Evolutionary conservation across 2,797 vertebrate genomes (phyloP).

Genomic region (Eurystomus glaucurus): DNA sequence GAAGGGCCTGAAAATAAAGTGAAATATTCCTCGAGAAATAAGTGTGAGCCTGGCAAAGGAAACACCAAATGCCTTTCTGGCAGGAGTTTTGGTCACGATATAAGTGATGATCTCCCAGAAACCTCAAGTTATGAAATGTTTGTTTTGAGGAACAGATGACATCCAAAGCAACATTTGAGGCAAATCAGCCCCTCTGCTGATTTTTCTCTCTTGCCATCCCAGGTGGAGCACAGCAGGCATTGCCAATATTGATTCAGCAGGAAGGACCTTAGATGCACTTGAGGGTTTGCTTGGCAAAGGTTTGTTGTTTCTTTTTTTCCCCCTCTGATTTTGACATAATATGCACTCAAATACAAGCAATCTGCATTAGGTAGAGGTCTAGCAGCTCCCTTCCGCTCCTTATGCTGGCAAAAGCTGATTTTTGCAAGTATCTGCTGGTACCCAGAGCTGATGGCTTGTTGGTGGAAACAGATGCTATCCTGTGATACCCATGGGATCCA

Average conservation of each 20-base stretch:
- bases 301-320: background rate
- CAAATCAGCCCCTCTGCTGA: background rate
- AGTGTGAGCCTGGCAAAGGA: background rate
- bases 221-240: background rate
- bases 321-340: background rate
- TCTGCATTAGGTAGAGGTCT: background rate
- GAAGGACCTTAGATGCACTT: background rate
- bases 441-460: background rate
- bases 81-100: background rate
- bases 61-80: background rate
- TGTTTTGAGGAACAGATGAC: background rate
- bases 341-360: background rate
- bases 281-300: background rate
- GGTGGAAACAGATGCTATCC: background rate
- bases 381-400: background rate
- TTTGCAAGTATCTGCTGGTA: background rate
- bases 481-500: rapidly evolving
- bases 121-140: background rate
- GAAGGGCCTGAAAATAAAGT: background rate
- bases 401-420: background rate
- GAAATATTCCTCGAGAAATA: background rate
- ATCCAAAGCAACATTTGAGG: background rate
- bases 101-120: background rate
- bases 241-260: conserved; percentile 4
- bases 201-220: background rate